These are phyloP conservation scores for Drosophila prosaltans DNA, from an alignment of 1,140 invertebrate genomes.

Conservation along the genomic window DNA sequence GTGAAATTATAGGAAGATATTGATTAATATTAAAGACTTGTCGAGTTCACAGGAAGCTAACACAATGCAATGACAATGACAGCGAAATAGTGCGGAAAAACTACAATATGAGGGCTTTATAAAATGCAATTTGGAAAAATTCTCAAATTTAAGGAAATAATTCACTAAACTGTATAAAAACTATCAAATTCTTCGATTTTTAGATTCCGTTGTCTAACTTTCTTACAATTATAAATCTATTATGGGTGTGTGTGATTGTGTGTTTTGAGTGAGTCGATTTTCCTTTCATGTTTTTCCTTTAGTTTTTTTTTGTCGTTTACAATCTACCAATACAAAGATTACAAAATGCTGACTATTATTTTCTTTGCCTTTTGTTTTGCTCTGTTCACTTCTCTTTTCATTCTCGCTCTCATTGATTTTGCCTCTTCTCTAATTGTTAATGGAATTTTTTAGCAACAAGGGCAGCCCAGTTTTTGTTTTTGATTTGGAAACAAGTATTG, in stretches of 20 bases:
- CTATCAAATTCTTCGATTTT: slow-evolving; percentile 4
- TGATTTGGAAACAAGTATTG: slow-evolving; percentile 83
- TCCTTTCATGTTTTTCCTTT: slow-evolving; percentile 8
- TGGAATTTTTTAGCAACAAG: slow-evolving; percentile 82
- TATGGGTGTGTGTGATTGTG: slow-evolving; percentile 5
- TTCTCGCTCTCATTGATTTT: slow-evolving; percentile 17
- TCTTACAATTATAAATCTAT: not conserved
- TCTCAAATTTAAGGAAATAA: too few relatives aligned
- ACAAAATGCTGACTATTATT: slow-evolving; percentile 62
- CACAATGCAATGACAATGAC: too few relatives aligned
- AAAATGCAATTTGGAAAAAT: too few relatives aligned
- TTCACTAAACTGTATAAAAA: not conserved
- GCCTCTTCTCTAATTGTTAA: slow-evolving; percentile 72
- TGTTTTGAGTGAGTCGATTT: not conserved
- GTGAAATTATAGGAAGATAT: too few relatives aligned
- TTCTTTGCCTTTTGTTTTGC: slow-evolving; percentile 1
- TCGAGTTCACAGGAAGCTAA: too few relatives aligned
- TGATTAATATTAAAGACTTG: too few relatives aligned
- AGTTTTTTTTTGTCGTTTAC: slow-evolving; percentile 55
- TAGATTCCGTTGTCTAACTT: not conserved
- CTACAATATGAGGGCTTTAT: too few relatives aligned
- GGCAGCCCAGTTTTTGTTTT: slow-evolving; percentile 83
- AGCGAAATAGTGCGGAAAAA: too few relatives aligned
- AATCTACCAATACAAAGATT: slow-evolving; percentile 76
- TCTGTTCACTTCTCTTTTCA: not conserved